phyloP scores from a whole-genome alignment of 1,140 invertebrate species.

The Hormaphis cornu region DNA sequence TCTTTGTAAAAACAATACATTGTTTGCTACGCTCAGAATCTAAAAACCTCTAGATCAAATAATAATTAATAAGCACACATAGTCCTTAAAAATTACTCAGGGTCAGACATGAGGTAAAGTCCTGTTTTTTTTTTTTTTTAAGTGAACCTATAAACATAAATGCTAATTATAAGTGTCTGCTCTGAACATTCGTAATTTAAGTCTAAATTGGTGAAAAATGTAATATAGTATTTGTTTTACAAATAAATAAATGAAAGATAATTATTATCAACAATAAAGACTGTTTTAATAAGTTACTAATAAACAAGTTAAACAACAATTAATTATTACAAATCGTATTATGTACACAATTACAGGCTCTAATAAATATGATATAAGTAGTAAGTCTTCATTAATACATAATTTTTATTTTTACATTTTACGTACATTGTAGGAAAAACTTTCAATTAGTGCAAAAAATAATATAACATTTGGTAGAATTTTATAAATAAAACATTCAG shows the following conservation, averaged over 20 bases:
- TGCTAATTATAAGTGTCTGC: no score
- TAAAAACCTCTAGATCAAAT: no score
- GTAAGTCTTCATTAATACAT: constrained; percentile 6
- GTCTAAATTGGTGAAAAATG: neutral
- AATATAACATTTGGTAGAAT: constrained; percentile 8
- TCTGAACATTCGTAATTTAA: neutral
- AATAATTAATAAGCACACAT: no score
- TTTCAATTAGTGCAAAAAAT: constrained; percentile 22
- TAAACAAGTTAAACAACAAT: constrained; percentile 3
- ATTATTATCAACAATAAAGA: constrained; percentile 18
- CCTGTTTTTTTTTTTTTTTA: no score
- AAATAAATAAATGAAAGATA: neutral
- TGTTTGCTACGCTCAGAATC: no score
- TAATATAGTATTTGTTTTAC: neutral
- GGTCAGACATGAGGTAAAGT: no score
- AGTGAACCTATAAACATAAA: no score
- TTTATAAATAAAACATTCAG: neutral
- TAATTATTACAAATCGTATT: neutral
- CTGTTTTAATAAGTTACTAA: constrained; percentile 26
- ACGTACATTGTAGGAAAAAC: constrained; percentile 7
- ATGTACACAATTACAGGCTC: neutral
- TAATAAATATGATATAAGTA: constrained; percentile 8
- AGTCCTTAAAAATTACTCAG: no score
- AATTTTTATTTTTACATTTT: neutral
- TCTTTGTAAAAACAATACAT: no score